phyloP scores from a whole-genome alignment of 2,888 invertebrate genomes.

The Dryadula phaetusa region DNA sequence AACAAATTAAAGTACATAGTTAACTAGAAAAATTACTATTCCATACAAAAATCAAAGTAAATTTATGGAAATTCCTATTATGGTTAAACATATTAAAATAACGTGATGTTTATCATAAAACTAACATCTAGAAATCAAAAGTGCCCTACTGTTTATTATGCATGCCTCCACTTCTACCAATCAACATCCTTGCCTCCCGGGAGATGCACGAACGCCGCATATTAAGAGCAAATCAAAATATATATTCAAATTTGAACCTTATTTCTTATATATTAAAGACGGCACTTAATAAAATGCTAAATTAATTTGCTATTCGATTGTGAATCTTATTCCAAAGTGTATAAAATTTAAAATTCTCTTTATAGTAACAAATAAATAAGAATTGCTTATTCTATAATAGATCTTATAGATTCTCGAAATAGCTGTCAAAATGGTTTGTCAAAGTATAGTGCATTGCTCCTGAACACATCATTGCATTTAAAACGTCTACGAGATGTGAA shows the following conservation, averaged over 20 bases:
- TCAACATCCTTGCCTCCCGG: slow-evolving; percentile 43
- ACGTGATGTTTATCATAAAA: slow-evolving; percentile 22
- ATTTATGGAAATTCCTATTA: neutral
- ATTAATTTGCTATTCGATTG: slow-evolving; percentile 1
- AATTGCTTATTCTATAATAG: slow-evolving; percentile 9
- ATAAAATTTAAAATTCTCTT: neutral
- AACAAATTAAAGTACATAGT: too few relatives aligned
- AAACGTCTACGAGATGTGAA: slow-evolving; percentile 41
- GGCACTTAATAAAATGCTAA: neutral
- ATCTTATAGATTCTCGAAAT: neutral
- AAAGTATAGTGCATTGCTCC: slow-evolving; percentile 39
- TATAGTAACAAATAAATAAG: neutral
- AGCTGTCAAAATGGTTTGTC: slow-evolving; percentile 1
- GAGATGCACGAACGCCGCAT: slow-evolving; percentile 35
- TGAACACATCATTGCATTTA: slow-evolving; percentile 41
- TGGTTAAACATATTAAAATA: neutral
- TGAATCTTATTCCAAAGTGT: neutral
- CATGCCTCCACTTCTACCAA: slow-evolving; percentile 37
- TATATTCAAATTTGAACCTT: slow-evolving; percentile 12
- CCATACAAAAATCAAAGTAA: neutral
- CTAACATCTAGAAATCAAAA: slow-evolving; percentile 24
- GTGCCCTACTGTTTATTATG: slow-evolving; percentile 34
- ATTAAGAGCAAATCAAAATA: slow-evolving; percentile 28
- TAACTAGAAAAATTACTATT: neutral
- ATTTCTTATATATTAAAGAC: neutral